These are phyloP conservation scores for Sipha maydis DNA, from an alignment of 2,888 invertebrate genomes.

Conservation along the genomic window DNA sequence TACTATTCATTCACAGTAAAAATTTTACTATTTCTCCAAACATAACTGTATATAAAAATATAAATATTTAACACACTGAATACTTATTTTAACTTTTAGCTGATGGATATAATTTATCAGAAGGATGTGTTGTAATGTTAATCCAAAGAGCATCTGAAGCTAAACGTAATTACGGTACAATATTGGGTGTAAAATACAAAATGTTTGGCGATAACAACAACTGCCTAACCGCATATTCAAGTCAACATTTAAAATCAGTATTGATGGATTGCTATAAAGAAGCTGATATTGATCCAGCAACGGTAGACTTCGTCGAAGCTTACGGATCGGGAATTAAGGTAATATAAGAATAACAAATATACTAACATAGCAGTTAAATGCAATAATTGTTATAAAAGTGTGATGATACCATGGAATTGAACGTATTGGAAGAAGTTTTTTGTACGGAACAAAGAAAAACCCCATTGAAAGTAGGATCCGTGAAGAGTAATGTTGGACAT, in stretches of 20 bases:
- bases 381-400: conserved; percentile 61
- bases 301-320: conserved; percentile 70
- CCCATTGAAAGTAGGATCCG: conserved; percentile 72
- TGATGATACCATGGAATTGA: conserved; percentile 66
- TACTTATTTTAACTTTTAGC: conserved; percentile 65
- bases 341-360: conserved; percentile 63
- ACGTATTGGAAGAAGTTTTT: conserved; percentile 63
- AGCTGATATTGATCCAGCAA: conserved; percentile 67
- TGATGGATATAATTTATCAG: conserved; percentile 69
- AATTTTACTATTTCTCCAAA: no score
- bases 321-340: conserved; percentile 70
- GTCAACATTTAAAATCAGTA: conserved; percentile 1
- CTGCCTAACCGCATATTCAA: neutral
- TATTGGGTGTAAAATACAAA: neutral
- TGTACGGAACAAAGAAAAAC: conserved; percentile 50
- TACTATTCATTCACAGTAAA: no score
- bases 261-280: conserved; percentile 67
- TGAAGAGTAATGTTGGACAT: conserved; percentile 74
- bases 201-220: conserved; percentile 3
- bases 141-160: conserved; percentile 66
- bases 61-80: no score
- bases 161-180: conserved; percentile 39
- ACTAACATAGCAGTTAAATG: neutral
- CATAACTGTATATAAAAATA: no score
- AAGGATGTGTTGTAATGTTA: conserved; percentile 68